phyloP scores from a whole-genome alignment of 2,113 vertebrate genomes.

The Oryzias javanicus region DNA sequence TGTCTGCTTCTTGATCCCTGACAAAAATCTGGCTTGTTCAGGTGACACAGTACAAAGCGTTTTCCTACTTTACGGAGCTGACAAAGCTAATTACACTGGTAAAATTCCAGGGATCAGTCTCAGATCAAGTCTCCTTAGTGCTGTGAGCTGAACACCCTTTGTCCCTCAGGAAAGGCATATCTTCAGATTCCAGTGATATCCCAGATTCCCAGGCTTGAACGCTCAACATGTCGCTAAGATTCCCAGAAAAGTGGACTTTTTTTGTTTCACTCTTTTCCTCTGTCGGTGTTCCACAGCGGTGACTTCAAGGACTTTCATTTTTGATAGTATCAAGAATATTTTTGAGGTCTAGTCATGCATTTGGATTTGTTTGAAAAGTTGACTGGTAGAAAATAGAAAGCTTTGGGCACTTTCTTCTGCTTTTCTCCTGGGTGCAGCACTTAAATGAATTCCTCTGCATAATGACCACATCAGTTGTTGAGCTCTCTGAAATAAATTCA shows the following conservation, averaged over 20 bases:
- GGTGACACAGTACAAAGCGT: constrained; percentile 68
- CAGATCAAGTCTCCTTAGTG: constrained; percentile 64
- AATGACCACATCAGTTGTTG: constrained; percentile 64
- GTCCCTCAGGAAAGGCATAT: constrained; percentile 50
- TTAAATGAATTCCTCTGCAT: constrained; percentile 65
- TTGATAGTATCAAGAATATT: constrained; percentile 13
- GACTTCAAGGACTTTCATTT: constrained; percentile 13
- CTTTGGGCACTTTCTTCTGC: constrained; percentile 51
- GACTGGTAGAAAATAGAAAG: constrained; percentile 51
- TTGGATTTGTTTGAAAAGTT: background rate
- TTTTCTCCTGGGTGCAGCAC: constrained; percentile 31
- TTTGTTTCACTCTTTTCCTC: background rate
- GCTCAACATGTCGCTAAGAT: constrained; percentile 35
- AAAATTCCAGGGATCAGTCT: constrained; percentile 61
- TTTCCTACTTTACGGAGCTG: constrained; percentile 65
- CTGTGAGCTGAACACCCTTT: constrained; percentile 35
- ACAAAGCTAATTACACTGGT: constrained; percentile 63
- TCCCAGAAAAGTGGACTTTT: constrained; percentile 9
- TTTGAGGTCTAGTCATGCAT: background rate
- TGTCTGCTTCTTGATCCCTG: constrained; percentile 59
- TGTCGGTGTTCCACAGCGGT: constrained; percentile 11
- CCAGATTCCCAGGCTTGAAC: constrained; percentile 45
- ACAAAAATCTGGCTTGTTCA: constrained; percentile 63
- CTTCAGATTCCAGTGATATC: constrained; percentile 39
- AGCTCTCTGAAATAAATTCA: constrained; percentile 61